Evolutionary conservation across 1,140 invertebrate genomes (phyloP).

Genomic region (Scaptomyza pallida): DNA sequence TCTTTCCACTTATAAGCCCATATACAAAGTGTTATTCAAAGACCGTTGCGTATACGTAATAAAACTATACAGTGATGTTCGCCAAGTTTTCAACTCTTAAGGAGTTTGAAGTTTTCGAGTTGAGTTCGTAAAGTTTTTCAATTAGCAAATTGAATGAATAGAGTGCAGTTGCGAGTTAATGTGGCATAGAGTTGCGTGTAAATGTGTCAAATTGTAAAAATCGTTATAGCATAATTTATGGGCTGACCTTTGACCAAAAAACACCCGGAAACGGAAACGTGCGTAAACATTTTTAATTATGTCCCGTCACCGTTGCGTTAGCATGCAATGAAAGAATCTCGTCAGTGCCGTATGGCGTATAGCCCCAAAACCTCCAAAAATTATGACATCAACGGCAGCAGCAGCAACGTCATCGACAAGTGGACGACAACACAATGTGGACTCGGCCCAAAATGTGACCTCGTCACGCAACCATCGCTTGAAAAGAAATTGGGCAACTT

Average conservation of each 20-base stretch:
- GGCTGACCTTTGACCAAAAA: conserved; percentile 40
- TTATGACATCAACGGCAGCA: conserved; percentile 69
- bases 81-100: too few relatives aligned
- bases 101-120: too few relatives aligned
- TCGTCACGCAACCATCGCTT: conserved; percentile 49
- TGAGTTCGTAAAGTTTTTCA: background rate
- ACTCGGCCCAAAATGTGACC: conserved; percentile 44
- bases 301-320: conserved; percentile 38
- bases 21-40: too few relatives aligned
- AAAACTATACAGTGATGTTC: background rate
- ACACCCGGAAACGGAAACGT: conserved; percentile 59
- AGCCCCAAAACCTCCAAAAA: conserved; percentile 21
- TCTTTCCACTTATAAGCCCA: too few relatives aligned
- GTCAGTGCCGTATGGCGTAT: background rate
- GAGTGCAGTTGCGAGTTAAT: too few relatives aligned
- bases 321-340: conserved; percentile 40
- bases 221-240: conserved; percentile 58
- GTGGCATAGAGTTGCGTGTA: conserved; percentile 4
- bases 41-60: conserved; percentile 3
- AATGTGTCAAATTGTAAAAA: conserved; percentile 62
- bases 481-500: conserved; percentile 37
- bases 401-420: conserved; percentile 54
- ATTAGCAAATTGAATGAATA: conserved; percentile 8
- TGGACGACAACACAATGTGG: conserved; percentile 16
- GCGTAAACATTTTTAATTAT: conserved; percentile 75